These are phyloP conservation scores for Hepsetus odoe DNA, from an alignment of 2,113 vertebrate species.

Conservation along the genomic window DNA sequence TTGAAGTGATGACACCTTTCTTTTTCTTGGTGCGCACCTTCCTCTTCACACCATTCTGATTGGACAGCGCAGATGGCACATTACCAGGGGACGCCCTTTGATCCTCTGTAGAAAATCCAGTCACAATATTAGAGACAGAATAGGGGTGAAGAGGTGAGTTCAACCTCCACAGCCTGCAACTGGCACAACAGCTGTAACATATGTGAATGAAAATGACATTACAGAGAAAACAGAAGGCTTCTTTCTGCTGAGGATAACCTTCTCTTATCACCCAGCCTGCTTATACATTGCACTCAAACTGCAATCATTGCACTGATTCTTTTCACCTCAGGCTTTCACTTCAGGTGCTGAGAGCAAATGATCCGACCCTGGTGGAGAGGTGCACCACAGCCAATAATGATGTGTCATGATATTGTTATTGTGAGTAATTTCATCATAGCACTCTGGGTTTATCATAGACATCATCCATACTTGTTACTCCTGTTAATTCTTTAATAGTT, in stretches of 20 bases:
- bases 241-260: slow-evolving; percentile 26
- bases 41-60: slow-evolving; percentile 84
- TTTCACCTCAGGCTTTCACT: not conserved
- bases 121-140: slow-evolving; percentile 55
- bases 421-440: not conserved
- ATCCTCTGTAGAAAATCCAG: slow-evolving; percentile 79
- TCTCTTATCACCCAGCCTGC: slow-evolving; percentile 5
- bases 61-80: slow-evolving; percentile 79
- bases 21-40: slow-evolving; percentile 92
- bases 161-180: not conserved
- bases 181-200: not conserved
- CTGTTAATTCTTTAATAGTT: no score
- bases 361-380: not conserved
- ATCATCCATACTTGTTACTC: no score
- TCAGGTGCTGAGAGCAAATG: not conserved
- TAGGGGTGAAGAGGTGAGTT: not conserved
- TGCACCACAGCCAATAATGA: not conserved
- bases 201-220: not conserved
- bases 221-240: not conserved
- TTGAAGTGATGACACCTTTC: slow-evolving; percentile 88
- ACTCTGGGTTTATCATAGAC: no score
- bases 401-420: not conserved
- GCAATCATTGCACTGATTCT: not conserved
- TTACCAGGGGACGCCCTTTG: slow-evolving; percentile 83
- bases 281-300: not conserved